Conservation (phyloP, 1,140 invertebrate genomes). For the Drosophila obscura region DNA sequence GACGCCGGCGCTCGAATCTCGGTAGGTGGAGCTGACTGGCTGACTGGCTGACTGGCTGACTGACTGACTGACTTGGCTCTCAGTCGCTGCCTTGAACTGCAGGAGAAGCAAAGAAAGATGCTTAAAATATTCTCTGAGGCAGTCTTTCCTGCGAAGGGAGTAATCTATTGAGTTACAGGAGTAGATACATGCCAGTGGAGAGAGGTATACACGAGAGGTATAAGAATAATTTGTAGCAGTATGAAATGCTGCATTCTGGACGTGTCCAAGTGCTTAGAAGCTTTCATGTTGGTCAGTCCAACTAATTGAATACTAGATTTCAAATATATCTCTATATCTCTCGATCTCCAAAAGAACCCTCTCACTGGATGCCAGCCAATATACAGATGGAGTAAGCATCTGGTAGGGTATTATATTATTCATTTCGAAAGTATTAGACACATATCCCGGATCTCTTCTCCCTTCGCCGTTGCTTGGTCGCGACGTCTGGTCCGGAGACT, state of each 20-base stretch:
- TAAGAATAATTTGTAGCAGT: not conserved
- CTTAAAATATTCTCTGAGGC: too few species aligned
- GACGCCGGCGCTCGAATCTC: slow-evolving; percentile 44
- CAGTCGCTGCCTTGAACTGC: not conserved
- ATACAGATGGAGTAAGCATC: too few species aligned
- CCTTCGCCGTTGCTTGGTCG: slow-evolving; percentile 40
- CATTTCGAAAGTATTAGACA: not conserved
- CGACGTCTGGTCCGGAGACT: slow-evolving; percentile 52
- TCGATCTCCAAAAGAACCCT: too few species aligned
- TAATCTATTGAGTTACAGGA: not conserved
- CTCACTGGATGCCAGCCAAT: too few species aligned
- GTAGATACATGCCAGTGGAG: not conserved
- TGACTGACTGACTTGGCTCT: not conserved
- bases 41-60: not conserved
- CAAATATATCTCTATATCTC: too few species aligned
- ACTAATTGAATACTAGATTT: too few species aligned
- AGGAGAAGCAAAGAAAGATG: too few species aligned
- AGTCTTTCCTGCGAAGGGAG: too few species aligned
- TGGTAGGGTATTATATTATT: slow-evolving; percentile 1
- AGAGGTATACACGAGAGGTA: too few species aligned
- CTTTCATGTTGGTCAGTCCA: too few species aligned
- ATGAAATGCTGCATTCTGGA: too few species aligned
- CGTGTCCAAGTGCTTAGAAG: too few species aligned
- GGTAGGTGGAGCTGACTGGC: slow-evolving; percentile 65
- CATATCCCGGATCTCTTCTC: not conserved